phyloP scores from a whole-genome alignment of 2,888 invertebrate species.

The Crepidodera aurea region DNA sequence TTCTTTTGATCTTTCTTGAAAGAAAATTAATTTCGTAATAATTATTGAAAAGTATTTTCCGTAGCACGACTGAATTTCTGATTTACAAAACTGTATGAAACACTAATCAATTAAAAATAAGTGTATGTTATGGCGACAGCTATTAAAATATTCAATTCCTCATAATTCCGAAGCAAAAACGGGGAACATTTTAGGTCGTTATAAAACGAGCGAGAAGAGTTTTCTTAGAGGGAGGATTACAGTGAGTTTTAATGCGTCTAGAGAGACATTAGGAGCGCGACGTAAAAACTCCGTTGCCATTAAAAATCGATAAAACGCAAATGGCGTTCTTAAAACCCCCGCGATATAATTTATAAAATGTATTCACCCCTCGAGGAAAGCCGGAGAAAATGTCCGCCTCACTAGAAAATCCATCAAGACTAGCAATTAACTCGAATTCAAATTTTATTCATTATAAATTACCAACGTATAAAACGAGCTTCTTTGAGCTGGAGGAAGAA shows the following conservation, averaged over 20 bases:
- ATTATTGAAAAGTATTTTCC: too few species aligned
- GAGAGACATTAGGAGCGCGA: conserved; percentile 44
- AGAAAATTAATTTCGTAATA: too few species aligned
- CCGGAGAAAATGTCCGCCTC: conserved; percentile 56
- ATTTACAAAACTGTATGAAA: too few species aligned
- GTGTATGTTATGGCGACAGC: too few species aligned
- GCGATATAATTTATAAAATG: conserved; percentile 59
- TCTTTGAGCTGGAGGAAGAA: conserved; percentile 60
- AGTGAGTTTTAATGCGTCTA: conserved; percentile 44
- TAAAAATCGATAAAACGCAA: conserved; percentile 60
- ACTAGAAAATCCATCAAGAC: conserved; percentile 61
- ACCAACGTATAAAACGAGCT: conserved; percentile 61
- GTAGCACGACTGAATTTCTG: too few species aligned
- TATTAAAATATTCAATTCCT: not conserved
- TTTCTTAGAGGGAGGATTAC: conserved; percentile 42
- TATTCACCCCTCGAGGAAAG: conserved; percentile 58
- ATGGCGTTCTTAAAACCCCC: conserved; percentile 58
- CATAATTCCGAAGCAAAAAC: not conserved
- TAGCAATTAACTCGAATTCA: conserved; percentile 63
- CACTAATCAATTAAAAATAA: too few species aligned
- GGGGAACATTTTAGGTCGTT: conserved; percentile 6
- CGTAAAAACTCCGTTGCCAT: conserved; percentile 51
- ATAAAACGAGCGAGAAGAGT: conserved; percentile 26
- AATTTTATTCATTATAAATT: conserved; percentile 64
- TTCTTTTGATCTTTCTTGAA: too few species aligned